Conservation (phyloP, 35 echinoderm and acorn worm species). For the Acanthaster planci region DNA sequence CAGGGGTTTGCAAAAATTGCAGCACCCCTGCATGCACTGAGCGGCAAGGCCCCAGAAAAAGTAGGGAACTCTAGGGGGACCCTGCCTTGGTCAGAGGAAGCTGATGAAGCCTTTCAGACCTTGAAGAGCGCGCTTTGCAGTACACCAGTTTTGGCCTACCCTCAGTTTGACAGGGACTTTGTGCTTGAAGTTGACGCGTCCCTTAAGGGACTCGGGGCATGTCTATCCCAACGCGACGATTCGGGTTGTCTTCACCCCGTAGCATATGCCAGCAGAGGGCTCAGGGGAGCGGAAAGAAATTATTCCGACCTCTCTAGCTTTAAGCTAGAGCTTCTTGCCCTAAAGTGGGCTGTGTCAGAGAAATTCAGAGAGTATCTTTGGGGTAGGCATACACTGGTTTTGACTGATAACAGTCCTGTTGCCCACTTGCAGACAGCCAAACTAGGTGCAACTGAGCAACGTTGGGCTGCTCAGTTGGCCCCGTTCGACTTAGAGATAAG, state of each 20-base stretch:
- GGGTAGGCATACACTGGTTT: constrained; percentile 18
- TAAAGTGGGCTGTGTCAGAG: constrained; percentile 52
- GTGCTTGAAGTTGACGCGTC: constrained; percentile 57
- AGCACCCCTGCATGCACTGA: constrained; percentile 25
- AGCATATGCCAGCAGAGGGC: constrained; percentile 41
- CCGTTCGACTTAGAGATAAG: constrained; percentile 33
- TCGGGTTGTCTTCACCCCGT: constrained; percentile 26
- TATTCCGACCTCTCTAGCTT: constrained; percentile 22
- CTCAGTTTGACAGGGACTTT: constrained; percentile 39
- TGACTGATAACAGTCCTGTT: constrained; percentile 46
- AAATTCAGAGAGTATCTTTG: constrained; percentile 37
- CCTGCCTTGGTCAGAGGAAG: neutral
- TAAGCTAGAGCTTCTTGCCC: constrained; percentile 41
- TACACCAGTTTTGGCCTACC: constrained; percentile 44
- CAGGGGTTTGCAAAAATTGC: constrained; percentile 39
- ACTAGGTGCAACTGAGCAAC: constrained; percentile 44
- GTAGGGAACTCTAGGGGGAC: neutral
- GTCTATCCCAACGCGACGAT: constrained; percentile 59
- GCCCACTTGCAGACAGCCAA: constrained; percentile 36
- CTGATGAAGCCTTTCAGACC: constrained; percentile 2
- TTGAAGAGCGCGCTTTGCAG: constrained; percentile 29
- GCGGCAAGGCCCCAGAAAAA: constrained; percentile 1
- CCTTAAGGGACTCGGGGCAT: constrained; percentile 51
- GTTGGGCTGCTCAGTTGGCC: too few relatives aligned
- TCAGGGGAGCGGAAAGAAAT: constrained; percentile 6